Conservation (phyloP, 2,113 vertebrate genomes). For the Corvus hawaiiensis region DNA sequence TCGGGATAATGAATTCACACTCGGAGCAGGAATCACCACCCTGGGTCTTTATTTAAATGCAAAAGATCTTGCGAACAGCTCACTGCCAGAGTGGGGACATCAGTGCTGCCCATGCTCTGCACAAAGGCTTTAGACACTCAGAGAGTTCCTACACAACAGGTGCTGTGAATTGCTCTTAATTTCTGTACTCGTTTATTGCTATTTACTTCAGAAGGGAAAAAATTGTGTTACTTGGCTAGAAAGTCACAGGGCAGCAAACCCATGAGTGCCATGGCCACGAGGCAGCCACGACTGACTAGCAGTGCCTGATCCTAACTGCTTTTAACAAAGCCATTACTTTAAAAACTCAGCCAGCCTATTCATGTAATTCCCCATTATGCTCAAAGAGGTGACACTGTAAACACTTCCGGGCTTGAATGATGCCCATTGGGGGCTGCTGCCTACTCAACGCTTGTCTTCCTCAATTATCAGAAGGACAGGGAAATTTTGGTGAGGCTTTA, state of each 20-base stretch:
- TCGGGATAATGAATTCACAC: not conserved
- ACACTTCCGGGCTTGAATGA: not conserved
- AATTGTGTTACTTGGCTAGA: not conserved
- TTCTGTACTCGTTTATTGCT: not conserved
- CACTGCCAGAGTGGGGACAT: not conserved
- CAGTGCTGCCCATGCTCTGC: not conserved
- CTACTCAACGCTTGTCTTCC: not conserved
- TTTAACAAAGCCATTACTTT: conserved; percentile 35
- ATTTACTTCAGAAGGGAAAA: not conserved
- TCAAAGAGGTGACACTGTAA: not conserved
- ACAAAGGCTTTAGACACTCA: not conserved
- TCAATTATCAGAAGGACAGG: not conserved
- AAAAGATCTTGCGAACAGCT: not conserved
- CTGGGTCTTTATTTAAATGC: not conserved
- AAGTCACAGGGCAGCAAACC: not conserved
- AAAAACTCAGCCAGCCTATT: not conserved
- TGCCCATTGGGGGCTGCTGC: not conserved
- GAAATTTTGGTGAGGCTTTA: not conserved
- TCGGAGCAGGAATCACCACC: not conserved
- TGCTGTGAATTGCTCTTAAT: not conserved
- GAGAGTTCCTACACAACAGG: not conserved
- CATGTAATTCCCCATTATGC: conserved; percentile 11
- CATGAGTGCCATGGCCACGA: fast-evolving
- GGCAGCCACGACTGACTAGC: not conserved
- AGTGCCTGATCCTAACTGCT: conserved; percentile 8